Evolutionary conservation across 1,140 invertebrate genomes (phyloP).

Genomic region (Cydia fagiglandana): DNA sequence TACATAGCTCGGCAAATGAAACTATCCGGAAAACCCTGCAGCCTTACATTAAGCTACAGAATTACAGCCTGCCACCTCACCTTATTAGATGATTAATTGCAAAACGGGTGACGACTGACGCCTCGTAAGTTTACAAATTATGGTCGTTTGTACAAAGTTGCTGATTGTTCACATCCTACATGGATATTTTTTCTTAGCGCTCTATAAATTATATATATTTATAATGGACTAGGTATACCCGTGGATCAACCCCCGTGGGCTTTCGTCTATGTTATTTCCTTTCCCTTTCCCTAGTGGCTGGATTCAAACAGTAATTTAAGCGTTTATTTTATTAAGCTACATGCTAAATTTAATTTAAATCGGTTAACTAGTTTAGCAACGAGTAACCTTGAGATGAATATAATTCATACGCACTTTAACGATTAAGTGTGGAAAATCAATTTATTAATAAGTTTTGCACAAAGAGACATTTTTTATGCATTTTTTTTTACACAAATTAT

Average conservation of each 20-base stretch:
- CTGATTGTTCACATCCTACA: background rate
- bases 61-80: constrained; percentile 15
- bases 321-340: too few relatives aligned
- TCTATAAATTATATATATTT: background rate
- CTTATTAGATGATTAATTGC: constrained; percentile 30
- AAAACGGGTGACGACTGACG: background rate
- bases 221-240: background rate
- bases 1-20: constrained; percentile 36
- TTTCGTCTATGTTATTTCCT: too few relatives aligned
- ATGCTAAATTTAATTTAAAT: too few relatives aligned
- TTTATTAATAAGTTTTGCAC: too few relatives aligned
- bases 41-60: constrained; percentile 26
- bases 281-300: too few relatives aligned
- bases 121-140: background rate
- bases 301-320: too few relatives aligned
- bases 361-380: too few relatives aligned
- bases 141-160: background rate
- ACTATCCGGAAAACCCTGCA: constrained; percentile 43
- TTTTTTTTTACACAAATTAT: background rate
- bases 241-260: too few relatives aligned
- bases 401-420: background rate
- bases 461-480: background rate
- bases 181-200: background rate
- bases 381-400: too few relatives aligned
- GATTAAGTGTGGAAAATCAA: background rate